Conservation (phyloP, 2,113 vertebrate genomes). For the Phocoena phocoena region DNA sequence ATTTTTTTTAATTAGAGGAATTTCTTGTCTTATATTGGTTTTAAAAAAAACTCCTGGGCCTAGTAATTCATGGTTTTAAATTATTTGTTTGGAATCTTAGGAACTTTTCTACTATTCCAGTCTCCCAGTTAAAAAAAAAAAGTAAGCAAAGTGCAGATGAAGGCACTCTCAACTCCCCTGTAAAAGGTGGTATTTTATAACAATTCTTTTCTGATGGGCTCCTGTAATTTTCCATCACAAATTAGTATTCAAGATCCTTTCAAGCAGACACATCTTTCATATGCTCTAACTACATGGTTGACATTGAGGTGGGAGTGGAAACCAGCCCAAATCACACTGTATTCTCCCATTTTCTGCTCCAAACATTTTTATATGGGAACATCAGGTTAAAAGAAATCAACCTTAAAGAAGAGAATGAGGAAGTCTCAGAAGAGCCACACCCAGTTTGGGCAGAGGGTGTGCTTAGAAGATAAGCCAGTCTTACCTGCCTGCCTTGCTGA, state of each 20-base stretch:
- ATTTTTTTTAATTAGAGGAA: background rate
- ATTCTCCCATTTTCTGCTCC: background rate
- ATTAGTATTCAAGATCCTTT: slow-evolving; percentile 30
- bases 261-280: slow-evolving; percentile 17
- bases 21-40: background rate
- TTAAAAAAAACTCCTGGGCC: background rate
- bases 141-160: background rate
- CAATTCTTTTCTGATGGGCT: background rate
- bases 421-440: background rate
- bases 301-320: slow-evolving; percentile 27
- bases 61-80: slow-evolving; percentile 23
- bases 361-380: slow-evolving; percentile 11
- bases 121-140: background rate
- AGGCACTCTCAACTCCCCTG: background rate
- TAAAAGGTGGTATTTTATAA: background rate
- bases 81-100: slow-evolving; percentile 16
- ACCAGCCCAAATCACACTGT: background rate
- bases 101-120: background rate
- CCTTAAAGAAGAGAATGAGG: slow-evolving; percentile 53
- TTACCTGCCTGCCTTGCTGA: background rate
- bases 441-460: background rate
- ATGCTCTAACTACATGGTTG: background rate
- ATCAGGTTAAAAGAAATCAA: slow-evolving; percentile 20
- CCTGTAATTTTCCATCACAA: slow-evolving; percentile 58
- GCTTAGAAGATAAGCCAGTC: background rate